Conservation (phyloP, 1,140 invertebrate genomes). For the Drosophila ananassae region DNA sequence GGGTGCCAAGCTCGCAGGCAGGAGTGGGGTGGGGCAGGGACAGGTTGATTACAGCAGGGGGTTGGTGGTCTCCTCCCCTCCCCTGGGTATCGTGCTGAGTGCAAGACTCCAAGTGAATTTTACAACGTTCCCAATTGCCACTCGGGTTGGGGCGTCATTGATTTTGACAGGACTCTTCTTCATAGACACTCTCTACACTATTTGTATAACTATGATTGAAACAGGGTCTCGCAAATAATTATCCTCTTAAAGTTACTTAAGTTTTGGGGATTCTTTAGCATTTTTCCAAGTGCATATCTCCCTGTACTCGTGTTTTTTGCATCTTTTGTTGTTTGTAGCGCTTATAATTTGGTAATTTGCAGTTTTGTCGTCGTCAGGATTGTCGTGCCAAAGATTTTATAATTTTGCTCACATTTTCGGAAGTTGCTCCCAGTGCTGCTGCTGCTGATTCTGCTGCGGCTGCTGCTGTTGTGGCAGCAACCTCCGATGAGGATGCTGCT, state of each 20-base stretch:
- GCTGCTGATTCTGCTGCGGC: slow-evolving; percentile 16
- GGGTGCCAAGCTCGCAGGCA: slow-evolving; percentile 61
- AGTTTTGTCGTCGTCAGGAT: slow-evolving; percentile 71
- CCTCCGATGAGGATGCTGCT: slow-evolving; percentile 17
- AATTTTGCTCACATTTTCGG: slow-evolving; percentile 76
- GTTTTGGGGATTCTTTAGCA: background rate
- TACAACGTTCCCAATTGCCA: slow-evolving; percentile 1
- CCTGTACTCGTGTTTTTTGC: background rate
- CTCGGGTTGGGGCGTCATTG: slow-evolving; percentile 42
- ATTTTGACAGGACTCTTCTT: slow-evolving; percentile 2
- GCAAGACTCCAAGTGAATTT: slow-evolving; percentile 33
- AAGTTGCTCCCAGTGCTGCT: slow-evolving; percentile 54
- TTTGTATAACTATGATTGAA: no score
- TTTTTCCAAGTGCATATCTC: slow-evolving; percentile 1
- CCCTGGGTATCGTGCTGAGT: slow-evolving; percentile 55
- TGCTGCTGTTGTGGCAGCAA: slow-evolving; percentile 22
- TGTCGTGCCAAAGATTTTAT: slow-evolving; percentile 81
- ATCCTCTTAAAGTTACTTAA: background rate
- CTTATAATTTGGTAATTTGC: slow-evolving; percentile 80
- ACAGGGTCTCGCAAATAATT: no score
- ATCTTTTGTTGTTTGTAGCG: slow-evolving; percentile 40
- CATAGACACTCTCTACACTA: background rate
- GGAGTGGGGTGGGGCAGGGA: slow-evolving; percentile 5
- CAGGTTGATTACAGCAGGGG: slow-evolving; percentile 63
- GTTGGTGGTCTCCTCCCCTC: background rate